phyloP scores from a whole-genome alignment of 2,113 vertebrate species.

The Glaucidium brasilianum region DNA sequence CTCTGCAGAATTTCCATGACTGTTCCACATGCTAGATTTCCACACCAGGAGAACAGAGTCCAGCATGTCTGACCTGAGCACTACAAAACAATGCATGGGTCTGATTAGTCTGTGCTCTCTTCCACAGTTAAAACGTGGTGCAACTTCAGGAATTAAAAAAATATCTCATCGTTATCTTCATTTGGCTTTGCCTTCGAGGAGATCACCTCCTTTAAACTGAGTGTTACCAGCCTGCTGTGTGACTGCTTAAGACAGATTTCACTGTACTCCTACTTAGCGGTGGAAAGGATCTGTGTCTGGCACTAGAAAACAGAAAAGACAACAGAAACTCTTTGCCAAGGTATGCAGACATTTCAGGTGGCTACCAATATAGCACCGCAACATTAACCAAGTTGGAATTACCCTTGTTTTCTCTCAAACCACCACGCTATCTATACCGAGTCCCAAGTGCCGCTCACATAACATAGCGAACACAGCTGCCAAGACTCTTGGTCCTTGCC shows the following conservation, averaged over 20 bases:
- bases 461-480: neutral
- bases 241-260: neutral
- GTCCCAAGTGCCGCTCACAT: neutral
- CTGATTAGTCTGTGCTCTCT: neutral
- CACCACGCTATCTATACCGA: neutral
- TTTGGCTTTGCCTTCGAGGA: neutral
- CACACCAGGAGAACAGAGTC: neutral
- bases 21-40: neutral
- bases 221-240: neutral
- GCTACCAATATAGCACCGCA: neutral
- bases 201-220: neutral
- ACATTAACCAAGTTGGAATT: neutral
- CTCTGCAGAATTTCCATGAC: neutral
- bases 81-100: neutral
- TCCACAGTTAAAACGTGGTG: neutral
- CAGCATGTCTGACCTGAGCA: neutral
- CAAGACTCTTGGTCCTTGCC: neutral
- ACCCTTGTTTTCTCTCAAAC: neutral
- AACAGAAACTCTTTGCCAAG: neutral
- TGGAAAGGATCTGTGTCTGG: slow-evolving; percentile 11
- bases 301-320: neutral
- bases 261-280: neutral
- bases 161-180: neutral
- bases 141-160: neutral
- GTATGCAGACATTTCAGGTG: slow-evolving; percentile 33